A percentile compares a stretch with the other conserved stretches of the same genome.
Conservation (phyloP, 2,797 vertebrate species). For the Lerista edwardsae region DNA sequence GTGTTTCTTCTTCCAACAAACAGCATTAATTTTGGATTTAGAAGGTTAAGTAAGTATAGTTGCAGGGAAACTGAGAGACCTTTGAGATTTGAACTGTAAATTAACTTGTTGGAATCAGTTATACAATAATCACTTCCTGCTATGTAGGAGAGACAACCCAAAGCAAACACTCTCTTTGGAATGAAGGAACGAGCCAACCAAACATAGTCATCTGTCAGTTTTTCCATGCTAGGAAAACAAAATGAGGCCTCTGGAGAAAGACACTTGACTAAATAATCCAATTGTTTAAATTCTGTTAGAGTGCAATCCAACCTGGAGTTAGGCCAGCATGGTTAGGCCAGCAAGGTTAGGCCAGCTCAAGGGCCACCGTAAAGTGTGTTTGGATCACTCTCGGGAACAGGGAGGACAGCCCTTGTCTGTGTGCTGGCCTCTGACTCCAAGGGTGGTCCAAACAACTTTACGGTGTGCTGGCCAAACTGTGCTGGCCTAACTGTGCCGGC, state of each 20-base stretch:
- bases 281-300: not conserved
- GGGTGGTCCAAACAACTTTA: too few species aligned
- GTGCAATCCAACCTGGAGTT: too few species aligned
- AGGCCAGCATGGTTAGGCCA: too few species aligned
- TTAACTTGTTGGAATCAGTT: conserved; percentile 15
- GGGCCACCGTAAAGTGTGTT: too few species aligned
- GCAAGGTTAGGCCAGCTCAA: too few species aligned
- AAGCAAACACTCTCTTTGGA: conserved; percentile 8
- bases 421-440: too few species aligned
- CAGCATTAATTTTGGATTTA: not conserved
- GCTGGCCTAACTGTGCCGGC: too few species aligned
- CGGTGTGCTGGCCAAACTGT: too few species aligned
- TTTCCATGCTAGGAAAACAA: conserved; percentile 3
- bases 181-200: not conserved
- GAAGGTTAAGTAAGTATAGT: not conserved
- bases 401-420: too few species aligned
- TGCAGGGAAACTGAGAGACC: not conserved
- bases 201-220: not conserved
- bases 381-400: too few species aligned
- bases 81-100: not conserved
- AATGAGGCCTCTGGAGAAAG: not conserved
- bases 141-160: not conserved
- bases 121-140: conserved; percentile 11
- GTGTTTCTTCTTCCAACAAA: not conserved
- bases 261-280: not conserved